Base-by-base conservation (phyloP, 53 echinoderm and acorn worm genomes). In the Arbacia lixula region DNA sequence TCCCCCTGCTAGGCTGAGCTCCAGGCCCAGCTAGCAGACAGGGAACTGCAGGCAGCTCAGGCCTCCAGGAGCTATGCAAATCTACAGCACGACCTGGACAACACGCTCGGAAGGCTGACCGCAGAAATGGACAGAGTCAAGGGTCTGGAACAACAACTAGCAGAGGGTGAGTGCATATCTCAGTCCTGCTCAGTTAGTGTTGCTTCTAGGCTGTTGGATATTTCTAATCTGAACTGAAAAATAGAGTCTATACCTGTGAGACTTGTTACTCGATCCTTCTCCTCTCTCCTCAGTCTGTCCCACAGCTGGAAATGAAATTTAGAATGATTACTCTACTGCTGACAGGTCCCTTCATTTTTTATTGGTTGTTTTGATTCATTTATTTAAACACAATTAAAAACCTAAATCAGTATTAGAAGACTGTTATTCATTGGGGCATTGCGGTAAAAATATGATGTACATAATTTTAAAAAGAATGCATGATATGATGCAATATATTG, bases 81-180 rank as follows among this genome's bases (percentile, higher is more conserved):
- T 20, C 66, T 91, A 0, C 89, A 91, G 72, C 86, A 77, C 36
- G 95, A 93, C n/a, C 85, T 95, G 28, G 93, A 93, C 10, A 93
- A 95, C 37, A 84, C 86, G 4, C 85, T 95, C 34, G 95, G 65
- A 4, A 86, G 93, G 55, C 85, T 94, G 63, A 87, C 92, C 28
- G 78, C 86, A 14, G 94, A 94, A 75, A 89, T 94, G 94, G 89
- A 91, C 37, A 84, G 85, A 12, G 89, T 94, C 14, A 85, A 89
- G 34, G 50, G 84, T 38, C 73, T 95, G 16, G 91, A 95, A 52
- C 65, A 90, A 24, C 90, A 88, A 36, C 73, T 95, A 41, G 81
- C 71, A 41, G 76, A 95, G 60, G 95, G 95, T 95, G 1, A 60
- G 75, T 63, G 26, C 26, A 20, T 58, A 58, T 51, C 14, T 51